Base-by-base conservation (phyloP, 2,113 vertebrate genomes). In the Nymphicus hollandicus region DNA sequence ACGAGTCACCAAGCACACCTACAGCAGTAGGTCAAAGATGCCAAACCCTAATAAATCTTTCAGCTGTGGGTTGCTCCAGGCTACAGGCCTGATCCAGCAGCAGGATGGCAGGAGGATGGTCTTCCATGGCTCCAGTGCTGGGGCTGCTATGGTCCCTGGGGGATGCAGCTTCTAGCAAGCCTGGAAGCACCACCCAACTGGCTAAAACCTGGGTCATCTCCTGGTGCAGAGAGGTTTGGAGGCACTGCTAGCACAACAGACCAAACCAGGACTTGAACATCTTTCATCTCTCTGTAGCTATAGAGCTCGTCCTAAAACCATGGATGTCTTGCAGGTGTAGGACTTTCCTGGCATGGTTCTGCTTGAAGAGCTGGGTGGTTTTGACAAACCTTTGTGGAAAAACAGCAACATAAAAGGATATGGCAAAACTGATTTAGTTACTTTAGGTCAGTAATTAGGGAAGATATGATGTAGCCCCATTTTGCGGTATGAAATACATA, bases 51-150 rank as follows among this genome's bases (percentile, higher is more conserved):
- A 29, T n/a, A 43, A 43, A 74, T 39, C 18, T 37, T 39, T 33
- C 49, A 44, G 3, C 71, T 27, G 29, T 0, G 1, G 69, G 39
- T 12, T 1, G 0, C 17, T 20, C 16, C 1, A 1, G 19, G 17
- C 52, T 20, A 27, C 0, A 8, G 43, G 19, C n/a, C 50, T 35
- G 37, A 52, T 65, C 68, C 49, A 58, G 33, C 2, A 2, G 29
- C 13, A 20, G 20, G 29, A 17, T 29, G 15, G 13, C 18, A 50
- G 65, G 25, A 64, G 4, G 4, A 4, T 28, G 72, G 13, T 83
- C 28, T 64, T 80, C 72, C 37, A 55, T 0, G 0, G 39, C n/a
- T 41, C 31, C 2, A 0, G 2, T 25, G 18, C 15, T 41, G 33
- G 17, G 56, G 11, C 43, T 50, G 47, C 43, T 52, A n/a, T 22